phyloP scores from a whole-genome alignment of 1,140 invertebrate species.

The Trialeurodes vaporariorum region DNA sequence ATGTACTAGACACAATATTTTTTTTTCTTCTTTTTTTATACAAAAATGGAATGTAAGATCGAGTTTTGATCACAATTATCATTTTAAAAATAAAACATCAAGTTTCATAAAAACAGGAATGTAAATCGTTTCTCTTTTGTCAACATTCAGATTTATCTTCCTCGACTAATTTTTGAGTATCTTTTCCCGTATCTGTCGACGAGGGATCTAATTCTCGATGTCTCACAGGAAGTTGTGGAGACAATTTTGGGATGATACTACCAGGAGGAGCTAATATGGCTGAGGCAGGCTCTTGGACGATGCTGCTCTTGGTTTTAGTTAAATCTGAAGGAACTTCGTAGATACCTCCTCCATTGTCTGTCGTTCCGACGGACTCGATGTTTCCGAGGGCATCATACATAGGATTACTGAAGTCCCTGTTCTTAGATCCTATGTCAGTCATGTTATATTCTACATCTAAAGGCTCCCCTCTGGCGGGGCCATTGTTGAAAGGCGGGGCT shows the following conservation, averaged over 20 bases:
- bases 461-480: conserved; percentile 35
- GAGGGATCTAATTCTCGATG: conserved; percentile 70
- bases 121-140: neutral
- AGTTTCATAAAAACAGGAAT: neutral
- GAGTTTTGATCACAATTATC: neutral
- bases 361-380: conserved; percentile 33
- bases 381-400: conserved; percentile 81
- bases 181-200: conserved; percentile 74
- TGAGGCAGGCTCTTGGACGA: conserved; percentile 43
- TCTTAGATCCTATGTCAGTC: conserved; percentile 55
- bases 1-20: neutral
- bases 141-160: conserved; percentile 62
- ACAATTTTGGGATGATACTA: conserved; percentile 59
- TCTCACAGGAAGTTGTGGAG: conserved; percentile 56
- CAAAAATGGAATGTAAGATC: neutral
- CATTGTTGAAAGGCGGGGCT: conserved; percentile 43
- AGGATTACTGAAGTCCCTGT: conserved; percentile 86
- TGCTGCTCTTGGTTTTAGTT: conserved; percentile 37
- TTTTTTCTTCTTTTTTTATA: neutral
- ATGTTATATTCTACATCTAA: conserved; percentile 66
- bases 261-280: conserved; percentile 62
- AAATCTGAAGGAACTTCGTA: conserved; percentile 68
- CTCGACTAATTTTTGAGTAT: conserved; percentile 78
- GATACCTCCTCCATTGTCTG: conserved; percentile 47
- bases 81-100: neutral